A percentile compares a stretch with the other conserved stretches of the same genome.
phyloP scores from a whole-genome alignment of 2,888 invertebrate species.

The Junonia oenone region DNA sequence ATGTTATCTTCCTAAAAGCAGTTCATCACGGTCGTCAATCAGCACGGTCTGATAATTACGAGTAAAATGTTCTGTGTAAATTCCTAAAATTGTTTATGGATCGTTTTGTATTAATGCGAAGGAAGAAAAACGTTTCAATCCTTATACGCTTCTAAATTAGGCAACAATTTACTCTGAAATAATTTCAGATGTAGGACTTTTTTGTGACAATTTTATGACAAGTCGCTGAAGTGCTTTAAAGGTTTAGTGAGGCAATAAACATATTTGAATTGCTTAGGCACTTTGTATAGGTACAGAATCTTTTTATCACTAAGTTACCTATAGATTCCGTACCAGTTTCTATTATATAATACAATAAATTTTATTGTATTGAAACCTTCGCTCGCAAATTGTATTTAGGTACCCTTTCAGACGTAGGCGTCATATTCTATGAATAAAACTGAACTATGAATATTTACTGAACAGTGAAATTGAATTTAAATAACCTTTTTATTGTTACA shows the following conservation, averaged over 20 bases:
- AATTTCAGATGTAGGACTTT: too few species aligned
- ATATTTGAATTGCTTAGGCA: too few species aligned
- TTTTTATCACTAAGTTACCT: too few species aligned
- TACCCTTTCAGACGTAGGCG: not conserved
- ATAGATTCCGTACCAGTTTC: too few species aligned
- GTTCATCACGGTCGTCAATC: not conserved
- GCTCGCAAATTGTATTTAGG: not conserved
- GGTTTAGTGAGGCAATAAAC: too few species aligned
- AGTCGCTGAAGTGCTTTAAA: too few species aligned
- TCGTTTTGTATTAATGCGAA: not conserved
- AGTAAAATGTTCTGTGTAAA: not conserved
- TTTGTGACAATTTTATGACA: too few species aligned
- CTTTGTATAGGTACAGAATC: too few species aligned
- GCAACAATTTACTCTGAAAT: too few species aligned
- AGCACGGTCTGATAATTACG: not conserved
- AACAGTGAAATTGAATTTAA: not conserved
- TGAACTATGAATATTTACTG: not conserved
- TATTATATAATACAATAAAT: too few species aligned
- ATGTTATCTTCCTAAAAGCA: not conserved
- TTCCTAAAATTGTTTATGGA: not conserved
- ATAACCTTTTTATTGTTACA: slow-evolving; percentile 54
- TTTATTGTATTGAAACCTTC: too few species aligned
- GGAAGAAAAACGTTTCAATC: not conserved
- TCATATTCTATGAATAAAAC: not conserved
- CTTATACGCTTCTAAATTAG: not conserved